Conservation (phyloP, 2,113 vertebrate species). For the Candoia aspera region DNA sequence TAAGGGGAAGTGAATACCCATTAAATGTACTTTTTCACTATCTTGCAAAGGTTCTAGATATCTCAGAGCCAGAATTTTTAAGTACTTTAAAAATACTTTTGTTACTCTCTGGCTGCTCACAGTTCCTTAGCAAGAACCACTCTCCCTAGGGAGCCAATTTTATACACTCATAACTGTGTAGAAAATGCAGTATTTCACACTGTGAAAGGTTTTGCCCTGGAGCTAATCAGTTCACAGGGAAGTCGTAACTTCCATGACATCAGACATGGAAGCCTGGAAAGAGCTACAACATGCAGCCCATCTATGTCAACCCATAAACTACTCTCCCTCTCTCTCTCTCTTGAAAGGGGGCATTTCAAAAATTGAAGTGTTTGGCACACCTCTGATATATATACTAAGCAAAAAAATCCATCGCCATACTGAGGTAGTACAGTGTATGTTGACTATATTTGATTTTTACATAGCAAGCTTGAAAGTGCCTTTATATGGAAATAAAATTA, state of each 20-base stretch:
- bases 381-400: not conserved
- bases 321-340: not conserved
- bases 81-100: not conserved
- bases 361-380: not conserved
- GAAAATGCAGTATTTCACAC: not conserved
- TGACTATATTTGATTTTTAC: not conserved
- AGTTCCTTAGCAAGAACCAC: not conserved
- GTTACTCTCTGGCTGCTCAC: not conserved
- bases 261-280: not conserved
- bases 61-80: not conserved
- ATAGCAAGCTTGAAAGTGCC: not conserved
- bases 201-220: not conserved
- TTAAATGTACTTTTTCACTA: conserved; percentile 32
- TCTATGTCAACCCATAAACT: not conserved
- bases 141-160: not conserved
- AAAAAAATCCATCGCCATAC: not conserved
- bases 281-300: not conserved
- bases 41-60: conserved; percentile 9
- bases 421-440: conserved; percentile 10
- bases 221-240: not conserved
- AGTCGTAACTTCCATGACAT: not conserved
- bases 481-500: not conserved
- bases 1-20: conserved; percentile 12
- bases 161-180: not conserved
- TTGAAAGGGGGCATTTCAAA: not conserved